Conservation (phyloP, 1,140 invertebrate genomes). For the Solenopsis fugax region DNA sequence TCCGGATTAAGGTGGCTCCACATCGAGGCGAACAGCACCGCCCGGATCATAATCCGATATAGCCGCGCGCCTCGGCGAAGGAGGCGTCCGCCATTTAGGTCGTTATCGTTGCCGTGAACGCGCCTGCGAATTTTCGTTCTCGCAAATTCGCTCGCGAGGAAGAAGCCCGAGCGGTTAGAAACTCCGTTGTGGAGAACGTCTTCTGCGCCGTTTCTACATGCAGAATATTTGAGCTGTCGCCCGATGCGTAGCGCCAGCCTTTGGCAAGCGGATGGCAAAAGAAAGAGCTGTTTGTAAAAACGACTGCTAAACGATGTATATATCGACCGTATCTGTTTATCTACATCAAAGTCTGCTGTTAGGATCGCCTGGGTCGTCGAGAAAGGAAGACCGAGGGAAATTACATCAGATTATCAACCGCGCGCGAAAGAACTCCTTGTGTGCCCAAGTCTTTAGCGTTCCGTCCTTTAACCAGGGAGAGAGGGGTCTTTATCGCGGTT, state of each 20-base stretch:
- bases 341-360: conserved; percentile 10
- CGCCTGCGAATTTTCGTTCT: conserved; percentile 33
- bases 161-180: neutral
- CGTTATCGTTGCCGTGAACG: conserved; percentile 34
- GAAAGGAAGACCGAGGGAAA: neutral
- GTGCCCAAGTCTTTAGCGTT: conserved; percentile 6
- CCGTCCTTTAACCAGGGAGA: neutral
- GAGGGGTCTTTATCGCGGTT: neutral
- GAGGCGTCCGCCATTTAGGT: conserved; percentile 40
- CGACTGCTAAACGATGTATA: conserved; percentile 6
- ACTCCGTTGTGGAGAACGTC: neutral
- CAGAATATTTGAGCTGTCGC: neutral
- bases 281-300: conserved; percentile 20
- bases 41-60: conserved; percentile 45
- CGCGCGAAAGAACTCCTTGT: conserved; percentile 22
- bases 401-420: conserved; percentile 26
- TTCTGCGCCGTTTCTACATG: neutral
- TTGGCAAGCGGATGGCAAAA: conserved; percentile 14
- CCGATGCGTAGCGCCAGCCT: neutral
- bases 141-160: neutral
- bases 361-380: neutral
- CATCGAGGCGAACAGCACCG: conserved; percentile 30
- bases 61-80: conserved; percentile 25
- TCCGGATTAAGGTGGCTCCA: conserved; percentile 69
- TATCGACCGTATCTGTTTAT: neutral